phyloP scores from a whole-genome alignment of 2,113 vertebrate species.

The Rhinolophus sinicus region DNA sequence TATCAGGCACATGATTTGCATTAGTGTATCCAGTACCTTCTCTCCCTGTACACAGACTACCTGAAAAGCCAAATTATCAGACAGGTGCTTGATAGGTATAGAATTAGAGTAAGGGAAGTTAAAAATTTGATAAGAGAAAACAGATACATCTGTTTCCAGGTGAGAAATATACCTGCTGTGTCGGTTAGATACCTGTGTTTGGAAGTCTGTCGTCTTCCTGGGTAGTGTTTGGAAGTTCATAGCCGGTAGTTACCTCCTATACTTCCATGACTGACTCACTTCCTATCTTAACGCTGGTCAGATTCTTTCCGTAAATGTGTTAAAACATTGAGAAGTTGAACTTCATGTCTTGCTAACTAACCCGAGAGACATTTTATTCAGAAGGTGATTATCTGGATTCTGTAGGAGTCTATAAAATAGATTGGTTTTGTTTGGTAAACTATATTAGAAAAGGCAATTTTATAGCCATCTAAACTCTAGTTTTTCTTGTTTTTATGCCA shows the following conservation, averaged over 20 bases:
- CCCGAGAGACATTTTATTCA: constrained; percentile 13
- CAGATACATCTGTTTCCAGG: not conserved
- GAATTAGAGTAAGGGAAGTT: not conserved
- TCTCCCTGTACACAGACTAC: not conserved
- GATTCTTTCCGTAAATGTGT: not conserved
- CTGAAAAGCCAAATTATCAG: not conserved
- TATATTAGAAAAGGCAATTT: constrained; percentile 1
- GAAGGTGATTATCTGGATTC: constrained; percentile 25
- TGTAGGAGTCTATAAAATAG: not conserved
- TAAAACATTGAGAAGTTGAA: not conserved
- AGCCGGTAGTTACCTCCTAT: not conserved
- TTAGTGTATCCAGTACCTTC: not conserved
- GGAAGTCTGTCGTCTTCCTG: not conserved
- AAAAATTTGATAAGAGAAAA: not conserved
- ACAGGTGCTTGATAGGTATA: not conserved
- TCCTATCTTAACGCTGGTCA: not conserved
- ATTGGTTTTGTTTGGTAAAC: constrained; percentile 22
- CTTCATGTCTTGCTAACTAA: not conserved
- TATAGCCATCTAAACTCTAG: not conserved
- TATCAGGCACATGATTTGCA: not conserved
- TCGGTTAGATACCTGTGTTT: not conserved
- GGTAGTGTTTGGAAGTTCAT: not conserved
- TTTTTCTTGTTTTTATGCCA: constrained; percentile 11
- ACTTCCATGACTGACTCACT: not conserved
- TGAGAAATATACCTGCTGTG: not conserved